phyloP scores from a whole-genome alignment of 2,797 vertebrate genomes.

The Fundulus diaphanus region DNA sequence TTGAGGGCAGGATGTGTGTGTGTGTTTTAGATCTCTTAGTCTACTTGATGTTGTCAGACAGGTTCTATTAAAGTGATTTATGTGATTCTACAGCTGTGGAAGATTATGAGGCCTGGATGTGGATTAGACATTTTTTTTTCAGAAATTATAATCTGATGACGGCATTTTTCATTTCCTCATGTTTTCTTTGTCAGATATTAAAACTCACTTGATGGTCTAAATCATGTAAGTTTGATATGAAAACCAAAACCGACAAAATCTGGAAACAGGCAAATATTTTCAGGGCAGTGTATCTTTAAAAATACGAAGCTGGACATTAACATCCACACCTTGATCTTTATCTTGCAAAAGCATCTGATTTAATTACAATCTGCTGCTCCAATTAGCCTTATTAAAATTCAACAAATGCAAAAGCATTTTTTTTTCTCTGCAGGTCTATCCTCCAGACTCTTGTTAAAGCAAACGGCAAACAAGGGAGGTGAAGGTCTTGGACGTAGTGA shows the following conservation, averaged over 20 bases:
- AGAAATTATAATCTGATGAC: not conserved
- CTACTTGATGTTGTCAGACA: not conserved
- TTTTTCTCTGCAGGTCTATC: conserved; percentile 14
- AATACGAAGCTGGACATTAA: not conserved
- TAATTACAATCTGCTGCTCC: conserved; percentile 18
- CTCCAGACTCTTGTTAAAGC: conserved; percentile 51
- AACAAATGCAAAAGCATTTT: conserved; percentile 64
- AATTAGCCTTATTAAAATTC: conserved; percentile 61
- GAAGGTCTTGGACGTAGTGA: conserved; percentile 25
- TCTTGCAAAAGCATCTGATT: conserved; percentile 17
- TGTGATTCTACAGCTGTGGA: not conserved
- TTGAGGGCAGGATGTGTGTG: too few relatives aligned
- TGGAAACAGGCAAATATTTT: not conserved
- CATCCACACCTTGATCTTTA: conserved; percentile 31
- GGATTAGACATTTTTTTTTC: too few relatives aligned
- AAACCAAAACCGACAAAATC: not conserved
- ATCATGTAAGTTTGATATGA: not conserved
- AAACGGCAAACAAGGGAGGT: conserved; percentile 47
- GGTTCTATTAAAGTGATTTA: not conserved
- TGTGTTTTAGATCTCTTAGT: too few relatives aligned
- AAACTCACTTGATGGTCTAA: not conserved
- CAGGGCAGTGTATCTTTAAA: not conserved
- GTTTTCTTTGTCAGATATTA: too few relatives aligned
- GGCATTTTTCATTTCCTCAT: too few relatives aligned
- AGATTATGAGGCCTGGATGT: too few relatives aligned